Evolutionary conservation across 1,140 invertebrate species (phyloP).

Genomic region (Nilaparvata lugens): DNA sequence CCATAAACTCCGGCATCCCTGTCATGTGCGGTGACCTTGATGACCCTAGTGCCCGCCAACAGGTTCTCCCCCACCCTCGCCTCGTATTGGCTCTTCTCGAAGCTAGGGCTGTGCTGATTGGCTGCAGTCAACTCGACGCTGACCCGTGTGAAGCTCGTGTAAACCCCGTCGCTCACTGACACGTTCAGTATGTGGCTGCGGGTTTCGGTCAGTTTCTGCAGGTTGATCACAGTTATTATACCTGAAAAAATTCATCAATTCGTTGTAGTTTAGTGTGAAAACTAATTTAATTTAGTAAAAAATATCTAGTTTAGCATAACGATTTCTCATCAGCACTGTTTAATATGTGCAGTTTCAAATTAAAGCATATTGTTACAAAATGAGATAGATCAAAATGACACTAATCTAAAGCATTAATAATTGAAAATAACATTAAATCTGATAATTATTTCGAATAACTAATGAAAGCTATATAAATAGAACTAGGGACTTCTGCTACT

Average conservation of each 20-base stretch:
- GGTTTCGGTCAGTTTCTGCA: constrained; percentile 46
- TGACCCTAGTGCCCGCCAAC: constrained; percentile 59
- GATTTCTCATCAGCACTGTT: no score
- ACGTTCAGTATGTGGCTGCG: constrained; percentile 59
- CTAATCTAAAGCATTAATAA: no score
- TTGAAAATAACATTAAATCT: no score
- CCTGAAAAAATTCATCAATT: constrained; percentile 33
- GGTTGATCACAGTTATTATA: constrained; percentile 48
- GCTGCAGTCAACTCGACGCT: constrained; percentile 71
- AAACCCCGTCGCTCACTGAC: constrained; percentile 84
- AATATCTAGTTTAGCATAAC: no score
- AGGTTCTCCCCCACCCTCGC: constrained; percentile 72
- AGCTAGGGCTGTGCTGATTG: constrained; percentile 70
- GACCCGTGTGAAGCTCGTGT: constrained; percentile 71
- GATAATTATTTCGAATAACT: no score
- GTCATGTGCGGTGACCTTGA: constrained; percentile 67
- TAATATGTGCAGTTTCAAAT: no score
- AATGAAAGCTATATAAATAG: no score
- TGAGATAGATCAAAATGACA: no score
- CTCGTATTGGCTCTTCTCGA: constrained; percentile 63
- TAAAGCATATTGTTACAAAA: no score
- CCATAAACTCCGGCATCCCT: constrained; percentile 76
- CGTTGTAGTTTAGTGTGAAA: no score
- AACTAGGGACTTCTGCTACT: no score
- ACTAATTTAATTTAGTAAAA: no score